These are phyloP conservation scores for Lathronympha strigana DNA, from an alignment of 2,888 invertebrate species.

Conservation along the genomic window DNA sequence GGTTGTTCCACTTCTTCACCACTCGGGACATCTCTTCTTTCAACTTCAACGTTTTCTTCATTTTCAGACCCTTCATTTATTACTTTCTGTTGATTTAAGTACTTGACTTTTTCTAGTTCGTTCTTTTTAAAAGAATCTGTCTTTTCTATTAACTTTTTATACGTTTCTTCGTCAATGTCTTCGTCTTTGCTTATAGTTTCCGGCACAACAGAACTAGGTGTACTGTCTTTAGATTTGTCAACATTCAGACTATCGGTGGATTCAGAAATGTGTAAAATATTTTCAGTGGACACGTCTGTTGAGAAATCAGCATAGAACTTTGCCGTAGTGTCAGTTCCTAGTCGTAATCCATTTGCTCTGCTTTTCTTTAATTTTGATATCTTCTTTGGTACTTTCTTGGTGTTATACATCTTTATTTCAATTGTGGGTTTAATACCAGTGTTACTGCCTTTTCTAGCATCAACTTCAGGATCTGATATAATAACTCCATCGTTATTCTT, in stretches of 20 bases:
- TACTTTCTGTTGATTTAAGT: slow-evolving; percentile 77
- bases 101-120: slow-evolving; percentile 79
- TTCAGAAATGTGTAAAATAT: slow-evolving; percentile 86
- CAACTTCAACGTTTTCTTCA: slow-evolving; percentile 65
- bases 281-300: slow-evolving; percentile 86
- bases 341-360: slow-evolving; percentile 82
- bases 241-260: slow-evolving; percentile 85
- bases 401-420: slow-evolving; percentile 86
- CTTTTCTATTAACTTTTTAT: slow-evolving; percentile 78
- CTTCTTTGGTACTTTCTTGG: slow-evolving; percentile 88
- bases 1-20: slow-evolving; percentile 81
- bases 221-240: slow-evolving; percentile 63
- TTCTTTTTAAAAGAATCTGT: slow-evolving; percentile 83
- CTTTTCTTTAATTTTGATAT: slow-evolving; percentile 88
- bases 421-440: slow-evolving; percentile 64
- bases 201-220: slow-evolving; percentile 53
- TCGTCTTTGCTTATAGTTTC: slow-evolving; percentile 72
- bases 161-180: slow-evolving; percentile 78
- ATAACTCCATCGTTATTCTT: slow-evolving; percentile 62
- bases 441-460: slow-evolving; percentile 56
- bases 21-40: slow-evolving; percentile 57
- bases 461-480: slow-evolving; percentile 70
- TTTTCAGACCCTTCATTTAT: slow-evolving; percentile 74
- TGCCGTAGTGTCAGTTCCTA: slow-evolving; percentile 81
- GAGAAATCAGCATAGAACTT: slow-evolving; percentile 87